Evolutionary conservation across 2,113 vertebrate genomes (phyloP).

Genomic region (Dermatemys mawii): DNA sequence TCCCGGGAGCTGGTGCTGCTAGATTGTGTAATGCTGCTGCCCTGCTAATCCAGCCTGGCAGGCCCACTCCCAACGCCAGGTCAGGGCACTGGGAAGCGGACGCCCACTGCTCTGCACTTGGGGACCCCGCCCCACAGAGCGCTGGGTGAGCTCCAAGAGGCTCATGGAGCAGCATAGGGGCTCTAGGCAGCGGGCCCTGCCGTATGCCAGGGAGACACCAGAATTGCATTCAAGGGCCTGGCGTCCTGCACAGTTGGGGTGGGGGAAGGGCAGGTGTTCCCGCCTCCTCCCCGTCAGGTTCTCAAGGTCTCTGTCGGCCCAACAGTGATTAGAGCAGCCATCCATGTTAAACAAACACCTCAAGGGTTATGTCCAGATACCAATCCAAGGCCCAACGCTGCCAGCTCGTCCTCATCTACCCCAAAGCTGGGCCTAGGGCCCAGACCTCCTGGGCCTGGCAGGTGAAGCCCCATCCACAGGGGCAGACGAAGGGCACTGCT

Average conservation of each 20-base stretch:
- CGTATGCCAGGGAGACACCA: neutral
- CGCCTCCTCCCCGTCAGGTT: neutral
- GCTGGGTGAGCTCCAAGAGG: neutral
- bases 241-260: neutral
- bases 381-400: neutral
- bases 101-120: neutral
- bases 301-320: neutral
- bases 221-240: neutral
- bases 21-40: neutral
- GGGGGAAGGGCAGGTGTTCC: slow-evolving; percentile 59
- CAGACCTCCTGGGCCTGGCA: neutral
- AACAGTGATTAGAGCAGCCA: neutral
- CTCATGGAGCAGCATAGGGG: neutral
- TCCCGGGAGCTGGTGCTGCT: neutral
- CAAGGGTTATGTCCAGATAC: neutral
- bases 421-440: neutral
- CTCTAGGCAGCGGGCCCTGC: neutral
- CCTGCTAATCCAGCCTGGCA: neutral
- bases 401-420: neutral
- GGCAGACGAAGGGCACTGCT: neutral
- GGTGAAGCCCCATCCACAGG: neutral
- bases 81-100: neutral
- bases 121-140: neutral
- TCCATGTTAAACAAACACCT: neutral
- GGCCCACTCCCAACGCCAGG: neutral